Evolutionary conservation across 23 tunicate genomes (phyloP), one percentile per base, ranked within the genome.

Genomic region (Ciona savignyi): DNA sequence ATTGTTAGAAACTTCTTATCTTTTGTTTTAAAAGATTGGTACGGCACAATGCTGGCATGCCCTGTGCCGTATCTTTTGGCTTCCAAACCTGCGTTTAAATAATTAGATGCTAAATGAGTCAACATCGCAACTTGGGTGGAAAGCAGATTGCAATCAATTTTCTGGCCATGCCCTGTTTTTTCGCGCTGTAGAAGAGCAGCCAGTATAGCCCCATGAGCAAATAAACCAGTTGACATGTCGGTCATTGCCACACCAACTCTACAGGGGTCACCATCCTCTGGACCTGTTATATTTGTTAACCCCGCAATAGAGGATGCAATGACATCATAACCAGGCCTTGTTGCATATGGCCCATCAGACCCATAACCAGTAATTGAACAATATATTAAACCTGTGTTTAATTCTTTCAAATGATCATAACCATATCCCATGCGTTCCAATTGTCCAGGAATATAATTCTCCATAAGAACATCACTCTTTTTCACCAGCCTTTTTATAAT

Each of bases 211-310:
- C 95, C 87, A 66, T 91, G 87, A 0, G 87, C 95, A 76, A 78
- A 80, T 28, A 84, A 32, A 2, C 99, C 99, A 56, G 99, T 95
- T 3, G 82, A 72, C 30, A 95, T 70, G 76, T 95, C 99, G n/a
- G 99, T 95, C 71, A 95, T 33, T 9, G 99, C 99, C 1, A 95
- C 96, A 1, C 99, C 99, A 34, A 81, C 93, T 51, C 89, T 81
- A 30, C 96, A 91, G 29, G 99, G 99, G 23, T 91, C 84, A 0
- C 99, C 99, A 66, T 88, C 51, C 34, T 80, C 92, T 4, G 95
- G 96, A 4, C 99, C 99, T 4, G 99, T 95, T 20, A 95, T 84
- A 68, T 85, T 62, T 60, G 78, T 89, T 67, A 95, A 34, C 3
- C 99, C 99, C 28, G 92, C 96, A 60, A 83, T 63, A 0, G 99